phyloP scores from a whole-genome alignment of 64 coral and sea anemone genomes.

The Actinia equina region DNA sequence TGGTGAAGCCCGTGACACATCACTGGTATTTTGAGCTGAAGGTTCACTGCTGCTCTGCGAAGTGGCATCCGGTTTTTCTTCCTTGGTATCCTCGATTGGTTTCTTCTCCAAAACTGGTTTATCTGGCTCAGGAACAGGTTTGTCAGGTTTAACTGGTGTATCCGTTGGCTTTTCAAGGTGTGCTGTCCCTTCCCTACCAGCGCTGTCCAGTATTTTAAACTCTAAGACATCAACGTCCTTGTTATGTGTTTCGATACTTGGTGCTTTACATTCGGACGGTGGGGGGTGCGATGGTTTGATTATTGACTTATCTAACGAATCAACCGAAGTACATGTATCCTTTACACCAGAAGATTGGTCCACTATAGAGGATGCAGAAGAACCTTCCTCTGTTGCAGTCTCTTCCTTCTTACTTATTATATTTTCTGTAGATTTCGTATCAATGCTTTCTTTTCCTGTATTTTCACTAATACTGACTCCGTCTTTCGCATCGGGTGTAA shows the following conservation, averaged over 20 bases:
- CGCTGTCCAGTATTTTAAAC: conserved; percentile 72
- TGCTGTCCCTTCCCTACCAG: conserved; percentile 78
- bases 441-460: background rate
- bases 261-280: conserved; percentile 43
- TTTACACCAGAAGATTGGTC: background rate
- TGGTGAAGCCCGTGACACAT: background rate
- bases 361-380: background rate
- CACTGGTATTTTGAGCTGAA: background rate
- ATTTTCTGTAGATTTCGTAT: background rate
- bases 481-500: background rate
- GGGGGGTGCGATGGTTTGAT: background rate
- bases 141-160: background rate
- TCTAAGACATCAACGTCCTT: conserved; percentile 90
- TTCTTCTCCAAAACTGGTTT: background rate
- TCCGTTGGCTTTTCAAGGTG: conserved; percentile 35
- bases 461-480: background rate
- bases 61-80: background rate
- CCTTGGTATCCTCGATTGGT: background rate
- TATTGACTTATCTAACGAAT: background rate
- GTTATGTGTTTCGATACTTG: conserved; percentile 9
- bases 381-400: background rate
- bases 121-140: conserved; percentile 7
- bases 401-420: background rate
- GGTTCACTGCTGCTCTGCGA: background rate
- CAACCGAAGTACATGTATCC: background rate